A percentile compares a stretch with the other conserved stretches of the same genome.
Conservation (phyloP, 1,140 invertebrate species). For the Ladona fulva region DNA sequence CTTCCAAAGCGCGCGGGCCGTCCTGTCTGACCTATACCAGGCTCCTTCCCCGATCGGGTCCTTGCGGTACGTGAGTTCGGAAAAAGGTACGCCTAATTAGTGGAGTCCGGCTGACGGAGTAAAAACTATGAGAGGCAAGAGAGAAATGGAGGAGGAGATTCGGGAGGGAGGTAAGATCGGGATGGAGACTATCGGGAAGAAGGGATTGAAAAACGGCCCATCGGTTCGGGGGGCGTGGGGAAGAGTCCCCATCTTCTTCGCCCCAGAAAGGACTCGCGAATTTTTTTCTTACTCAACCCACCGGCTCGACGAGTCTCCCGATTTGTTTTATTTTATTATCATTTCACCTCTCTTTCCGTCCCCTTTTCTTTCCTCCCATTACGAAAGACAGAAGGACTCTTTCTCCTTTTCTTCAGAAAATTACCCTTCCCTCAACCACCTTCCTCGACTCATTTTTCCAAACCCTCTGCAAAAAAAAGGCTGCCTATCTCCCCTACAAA, state of each 20-base stretch:
- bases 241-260: neutral
- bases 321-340: constrained; percentile 1
- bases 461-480: neutral
- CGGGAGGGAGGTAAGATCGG: neutral
- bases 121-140: neutral
- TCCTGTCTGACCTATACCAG: neutral
- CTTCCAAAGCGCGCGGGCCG: too few species aligned
- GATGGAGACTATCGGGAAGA: neutral
- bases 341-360: neutral
- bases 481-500: neutral
- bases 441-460: neutral
- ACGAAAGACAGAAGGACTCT: neutral
- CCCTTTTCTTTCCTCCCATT: neutral
- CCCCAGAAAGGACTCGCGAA: too few species aligned
- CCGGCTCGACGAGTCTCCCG: neutral
- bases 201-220: neutral
- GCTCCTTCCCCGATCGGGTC: neutral
- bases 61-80: neutral
- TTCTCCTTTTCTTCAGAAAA: neutral
- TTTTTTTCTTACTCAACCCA: too few species aligned
- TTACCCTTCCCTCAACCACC: neutral
- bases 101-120: neutral
- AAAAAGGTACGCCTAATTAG: constrained; percentile 1
- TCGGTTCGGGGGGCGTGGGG: neutral
- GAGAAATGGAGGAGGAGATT: too few species aligned